Evolutionary conservation across 2,797 vertebrate species (phyloP), one percentile per base, ranked within the genome.

Genomic region (Acomys russatus): DNA sequence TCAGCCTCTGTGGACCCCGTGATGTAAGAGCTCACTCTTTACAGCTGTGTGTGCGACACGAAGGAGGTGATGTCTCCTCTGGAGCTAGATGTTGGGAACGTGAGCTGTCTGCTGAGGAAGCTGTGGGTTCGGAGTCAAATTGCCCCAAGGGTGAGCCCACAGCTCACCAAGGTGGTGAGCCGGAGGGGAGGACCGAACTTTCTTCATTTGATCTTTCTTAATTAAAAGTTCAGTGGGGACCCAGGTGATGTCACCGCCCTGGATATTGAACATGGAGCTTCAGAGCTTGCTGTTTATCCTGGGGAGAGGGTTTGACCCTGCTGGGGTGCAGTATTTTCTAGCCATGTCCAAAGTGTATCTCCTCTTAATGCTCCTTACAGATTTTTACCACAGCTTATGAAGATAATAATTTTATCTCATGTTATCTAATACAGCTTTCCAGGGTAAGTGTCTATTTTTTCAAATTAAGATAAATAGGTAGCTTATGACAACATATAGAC

Each of bases 331-430:
- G 9, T 7, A 20, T 66, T 51, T 68, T 38, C 63, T 66, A 49
- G 15, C 30, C 17, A 33, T 68, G 28, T 66, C 38, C 30, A 33
- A 33, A 63, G 49, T 66, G 2, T 30, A 63, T 49, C 77, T 64
- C 59, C 1, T 15, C 14, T 93, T 33, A 44, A 77, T 90, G 33
- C 70, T 90, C 10, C 8, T 70, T 87, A 7, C 92, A n/a, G 49
- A 88, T 79, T 91, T 91, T 92, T 59, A 90, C 79, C 44, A 78
- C 2, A 74, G 9, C 18, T 87, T 66, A 68, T 49, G 38, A 82
- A 89, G 59, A 88, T 76, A 86, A n/a, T 30, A 23, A 61, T 54
- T 56, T 92, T 12, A 88, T 68, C 11, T 63, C 38, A 22, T 82
- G n/a, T 2, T 56, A 63, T 63, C 79, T 83, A 17, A 38, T 44